These are phyloP conservation scores for Monopterus albus DNA, from an alignment of 2,113 vertebrate species.

Conservation along the genomic window DNA sequence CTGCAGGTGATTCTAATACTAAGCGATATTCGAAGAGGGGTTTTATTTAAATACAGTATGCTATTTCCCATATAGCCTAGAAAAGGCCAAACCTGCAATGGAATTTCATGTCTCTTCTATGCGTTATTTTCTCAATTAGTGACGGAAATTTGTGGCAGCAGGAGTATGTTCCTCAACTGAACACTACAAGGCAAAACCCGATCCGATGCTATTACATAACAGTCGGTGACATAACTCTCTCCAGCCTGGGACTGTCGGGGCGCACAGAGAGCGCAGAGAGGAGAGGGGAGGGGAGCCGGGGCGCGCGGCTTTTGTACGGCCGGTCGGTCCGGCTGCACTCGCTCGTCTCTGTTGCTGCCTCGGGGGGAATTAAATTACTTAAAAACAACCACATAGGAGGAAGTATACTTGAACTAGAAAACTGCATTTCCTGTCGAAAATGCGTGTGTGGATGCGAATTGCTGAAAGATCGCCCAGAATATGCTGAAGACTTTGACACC, in stretches of 20 bases:
- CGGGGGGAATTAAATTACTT: constrained; percentile 36
- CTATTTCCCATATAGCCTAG: neutral
- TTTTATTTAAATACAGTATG: neutral
- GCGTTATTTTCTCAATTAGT: constrained; percentile 45
- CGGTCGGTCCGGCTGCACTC: constrained; percentile 57
- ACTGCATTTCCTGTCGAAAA: no score
- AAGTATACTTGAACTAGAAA: no score
- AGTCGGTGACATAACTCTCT: constrained; percentile 77
- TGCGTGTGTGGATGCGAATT: no score
- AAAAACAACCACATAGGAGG: constrained; percentile 42
- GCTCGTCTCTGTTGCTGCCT: constrained; percentile 17
- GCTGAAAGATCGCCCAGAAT: no score
- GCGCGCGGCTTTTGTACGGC: constrained; percentile 34
- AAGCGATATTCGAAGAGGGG: no score
- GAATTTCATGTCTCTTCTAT: neutral
- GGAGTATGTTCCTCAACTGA: constrained; percentile 73
- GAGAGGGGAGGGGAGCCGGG: neutral
- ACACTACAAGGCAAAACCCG: constrained; percentile 66
- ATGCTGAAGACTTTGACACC: no score
- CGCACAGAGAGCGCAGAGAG: constrained; percentile 31
- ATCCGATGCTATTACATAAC: constrained; percentile 77
- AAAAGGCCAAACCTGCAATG: neutral
- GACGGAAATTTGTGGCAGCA: constrained; percentile 53
- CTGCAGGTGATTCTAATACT: neutral
- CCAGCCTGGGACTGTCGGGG: constrained; percentile 58